Conservation (phyloP, 2,888 invertebrate species). For the Hypomecis atomaria region DNA sequence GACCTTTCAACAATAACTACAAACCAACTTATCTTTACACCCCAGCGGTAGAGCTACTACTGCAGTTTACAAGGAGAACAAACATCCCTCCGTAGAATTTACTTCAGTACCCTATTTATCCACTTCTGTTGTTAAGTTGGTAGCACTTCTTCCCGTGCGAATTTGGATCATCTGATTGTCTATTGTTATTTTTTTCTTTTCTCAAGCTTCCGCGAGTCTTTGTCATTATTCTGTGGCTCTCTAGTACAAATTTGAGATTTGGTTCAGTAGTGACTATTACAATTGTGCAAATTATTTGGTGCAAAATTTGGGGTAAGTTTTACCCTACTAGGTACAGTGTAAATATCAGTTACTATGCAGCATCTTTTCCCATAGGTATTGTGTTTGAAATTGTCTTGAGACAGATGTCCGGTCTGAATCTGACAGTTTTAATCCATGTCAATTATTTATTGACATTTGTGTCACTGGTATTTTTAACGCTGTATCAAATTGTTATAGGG, state of each 20-base stretch:
- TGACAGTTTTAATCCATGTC: slow-evolving; percentile 4
- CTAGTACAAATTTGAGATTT: background rate
- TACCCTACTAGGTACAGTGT: background rate
- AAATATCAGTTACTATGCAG: slow-evolving; percentile 1
- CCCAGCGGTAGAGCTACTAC: background rate
- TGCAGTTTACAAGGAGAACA: background rate
- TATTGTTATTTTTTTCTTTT: slow-evolving; percentile 65
- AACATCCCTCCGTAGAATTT: background rate
- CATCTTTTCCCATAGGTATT: slow-evolving; percentile 24
- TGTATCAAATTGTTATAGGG: too few species aligned
- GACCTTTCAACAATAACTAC: slow-evolving; percentile 50
- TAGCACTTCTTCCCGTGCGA: slow-evolving; percentile 64
- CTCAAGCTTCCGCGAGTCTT: slow-evolving; percentile 56
- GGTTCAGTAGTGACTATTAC: background rate
- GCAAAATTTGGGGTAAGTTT: slow-evolving; percentile 42
- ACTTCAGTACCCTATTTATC: background rate
- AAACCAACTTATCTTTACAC: background rate
- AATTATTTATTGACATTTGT: slow-evolving; percentile 19
- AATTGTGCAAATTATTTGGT: slow-evolving; percentile 37
- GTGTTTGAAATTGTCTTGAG: slow-evolving; percentile 7
- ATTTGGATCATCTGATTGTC: slow-evolving; percentile 74
- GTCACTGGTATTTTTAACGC: background rate
- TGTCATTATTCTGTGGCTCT: background rate
- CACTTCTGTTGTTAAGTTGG: background rate
- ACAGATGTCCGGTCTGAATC: slow-evolving; percentile 29